phyloP scores from a whole-genome alignment of 2,797 vertebrate genomes.

The Peromyscus melanophrys region DNA sequence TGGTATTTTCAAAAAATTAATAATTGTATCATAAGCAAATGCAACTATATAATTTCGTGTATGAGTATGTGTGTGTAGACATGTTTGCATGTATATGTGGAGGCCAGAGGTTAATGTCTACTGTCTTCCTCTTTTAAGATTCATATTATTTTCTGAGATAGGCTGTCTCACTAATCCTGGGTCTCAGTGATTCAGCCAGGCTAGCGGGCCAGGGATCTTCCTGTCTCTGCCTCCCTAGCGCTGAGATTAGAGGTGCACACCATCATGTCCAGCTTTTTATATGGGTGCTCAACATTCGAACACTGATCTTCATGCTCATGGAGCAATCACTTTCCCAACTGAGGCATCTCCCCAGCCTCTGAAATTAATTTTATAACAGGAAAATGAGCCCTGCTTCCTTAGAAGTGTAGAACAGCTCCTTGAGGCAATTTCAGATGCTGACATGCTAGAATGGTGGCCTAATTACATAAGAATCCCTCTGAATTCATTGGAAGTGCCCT shows the following conservation, averaged over 20 bases:
- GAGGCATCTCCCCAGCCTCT: not conserved
- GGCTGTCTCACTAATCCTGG: not conserved
- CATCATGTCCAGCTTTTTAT: not conserved
- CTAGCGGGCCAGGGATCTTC: not conserved
- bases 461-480: conserved; percentile 49
- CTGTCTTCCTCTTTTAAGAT: not conserved
- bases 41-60: conserved; percentile 25
- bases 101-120: not conserved
- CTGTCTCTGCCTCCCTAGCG: not conserved
- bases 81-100: not conserved
- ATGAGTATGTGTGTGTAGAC: not conserved
- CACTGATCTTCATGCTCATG: not conserved
- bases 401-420: conserved; percentile 39
- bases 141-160: not conserved
- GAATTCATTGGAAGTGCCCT: conserved; percentile 69
- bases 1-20: not conserved
- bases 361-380: conserved; percentile 49
- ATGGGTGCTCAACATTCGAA: not conserved
- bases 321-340: not conserved
- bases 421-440: conserved; percentile 34
- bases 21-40: not conserved
- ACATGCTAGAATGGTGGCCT: conserved; percentile 1
- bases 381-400: conserved; percentile 37
- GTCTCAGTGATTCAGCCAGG: not conserved
- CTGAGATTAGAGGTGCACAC: not conserved